phyloP scores from a whole-genome alignment of 1,140 invertebrate genomes.

The Physella acuta region DNA sequence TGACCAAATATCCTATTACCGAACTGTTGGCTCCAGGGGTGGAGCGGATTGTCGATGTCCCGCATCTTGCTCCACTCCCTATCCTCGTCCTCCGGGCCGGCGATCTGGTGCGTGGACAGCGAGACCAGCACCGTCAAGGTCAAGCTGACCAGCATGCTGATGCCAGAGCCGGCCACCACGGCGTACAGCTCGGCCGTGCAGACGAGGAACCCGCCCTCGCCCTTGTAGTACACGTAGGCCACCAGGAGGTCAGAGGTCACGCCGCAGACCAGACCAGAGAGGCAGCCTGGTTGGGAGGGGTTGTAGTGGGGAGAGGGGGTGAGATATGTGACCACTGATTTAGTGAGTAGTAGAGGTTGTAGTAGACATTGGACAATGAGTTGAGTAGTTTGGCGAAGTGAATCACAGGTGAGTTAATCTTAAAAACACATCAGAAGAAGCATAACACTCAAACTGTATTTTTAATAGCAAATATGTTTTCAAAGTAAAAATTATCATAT shows the following conservation, averaged over 20 bases:
- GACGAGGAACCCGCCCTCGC: slow-evolving; percentile 33
- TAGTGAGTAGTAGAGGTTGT: not conserved
- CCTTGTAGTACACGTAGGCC: slow-evolving; percentile 35
- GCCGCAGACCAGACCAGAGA: slow-evolving; percentile 32
- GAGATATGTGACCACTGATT: not conserved
- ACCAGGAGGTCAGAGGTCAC: slow-evolving; percentile 33
- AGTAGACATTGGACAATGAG: not conserved
- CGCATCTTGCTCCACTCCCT: slow-evolving; percentile 53
- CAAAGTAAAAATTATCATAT: no score
- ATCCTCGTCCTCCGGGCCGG: slow-evolving; percentile 18
- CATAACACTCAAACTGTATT: not conserved
- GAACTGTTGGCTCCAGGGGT: slow-evolving; percentile 52
- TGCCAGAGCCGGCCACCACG: slow-evolving; percentile 35
- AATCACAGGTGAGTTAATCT: not conserved
- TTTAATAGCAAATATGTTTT: not conserved
- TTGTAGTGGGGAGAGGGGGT: not conserved
- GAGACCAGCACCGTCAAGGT: slow-evolving; percentile 35
- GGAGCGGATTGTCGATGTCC: slow-evolving; percentile 58
- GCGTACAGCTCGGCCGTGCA: slow-evolving; percentile 40
- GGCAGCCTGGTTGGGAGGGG: slow-evolving; percentile 29
- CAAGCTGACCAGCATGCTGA: slow-evolving; percentile 31
- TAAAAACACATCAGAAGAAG: not conserved
- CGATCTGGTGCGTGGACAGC: slow-evolving; percentile 33
- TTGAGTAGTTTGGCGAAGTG: not conserved
- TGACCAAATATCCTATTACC: slow-evolving; percentile 32